A percentile compares a stretch with the other conserved stretches of the same genome.
Conservation (phyloP, 2,113 vertebrate genomes). For the Psettodes erumei region DNA sequence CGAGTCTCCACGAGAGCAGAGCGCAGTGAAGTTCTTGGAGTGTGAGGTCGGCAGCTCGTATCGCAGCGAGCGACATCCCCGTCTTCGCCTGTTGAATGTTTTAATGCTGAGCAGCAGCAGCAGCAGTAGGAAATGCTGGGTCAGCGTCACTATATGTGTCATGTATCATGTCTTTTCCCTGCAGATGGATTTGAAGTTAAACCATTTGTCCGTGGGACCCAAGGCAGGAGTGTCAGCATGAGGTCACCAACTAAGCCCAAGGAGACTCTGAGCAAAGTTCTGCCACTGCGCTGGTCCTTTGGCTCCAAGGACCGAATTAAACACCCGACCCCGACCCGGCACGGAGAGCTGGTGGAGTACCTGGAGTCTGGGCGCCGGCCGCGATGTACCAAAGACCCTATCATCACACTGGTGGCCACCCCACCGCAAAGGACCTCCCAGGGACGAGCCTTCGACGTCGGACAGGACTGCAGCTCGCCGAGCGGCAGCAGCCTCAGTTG, state of each 20-base stretch:
- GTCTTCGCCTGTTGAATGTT: too few species aligned
- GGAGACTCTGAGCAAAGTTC: conserved; percentile 78
- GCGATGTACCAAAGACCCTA: conserved; percentile 87
- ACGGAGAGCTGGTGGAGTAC: conserved; percentile 89
- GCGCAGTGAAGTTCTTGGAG: not conserved
- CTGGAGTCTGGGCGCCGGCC: conserved; percentile 90
- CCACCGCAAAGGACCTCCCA: conserved; percentile 66
- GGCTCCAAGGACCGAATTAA: conserved; percentile 80
- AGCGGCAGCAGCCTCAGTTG: conserved; percentile 67
- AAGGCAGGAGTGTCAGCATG: conserved; percentile 87
- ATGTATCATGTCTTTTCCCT: not conserved
- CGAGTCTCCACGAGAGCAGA: too few species aligned
- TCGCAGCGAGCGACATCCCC: too few species aligned
- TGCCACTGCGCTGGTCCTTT: conserved; percentile 89
- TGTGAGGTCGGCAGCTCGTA: not conserved
- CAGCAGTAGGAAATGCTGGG: not conserved
- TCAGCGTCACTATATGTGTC: not conserved
- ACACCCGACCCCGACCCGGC: conserved; percentile 42
- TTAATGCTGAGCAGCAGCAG: too few species aligned
- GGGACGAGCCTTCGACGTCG: conserved; percentile 27
- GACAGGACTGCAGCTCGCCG: conserved; percentile 64
- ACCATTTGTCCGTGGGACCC: conserved; percentile 78
- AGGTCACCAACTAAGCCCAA: conserved; percentile 79
- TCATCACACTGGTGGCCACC: conserved; percentile 80
- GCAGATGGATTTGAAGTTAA: conserved; percentile 81